Percentiles rank a stretch among this genome's conserved stretches.
phyloP scores from a whole-genome alignment of 2,888 invertebrate genomes.

The Melieria omissa region DNA sequence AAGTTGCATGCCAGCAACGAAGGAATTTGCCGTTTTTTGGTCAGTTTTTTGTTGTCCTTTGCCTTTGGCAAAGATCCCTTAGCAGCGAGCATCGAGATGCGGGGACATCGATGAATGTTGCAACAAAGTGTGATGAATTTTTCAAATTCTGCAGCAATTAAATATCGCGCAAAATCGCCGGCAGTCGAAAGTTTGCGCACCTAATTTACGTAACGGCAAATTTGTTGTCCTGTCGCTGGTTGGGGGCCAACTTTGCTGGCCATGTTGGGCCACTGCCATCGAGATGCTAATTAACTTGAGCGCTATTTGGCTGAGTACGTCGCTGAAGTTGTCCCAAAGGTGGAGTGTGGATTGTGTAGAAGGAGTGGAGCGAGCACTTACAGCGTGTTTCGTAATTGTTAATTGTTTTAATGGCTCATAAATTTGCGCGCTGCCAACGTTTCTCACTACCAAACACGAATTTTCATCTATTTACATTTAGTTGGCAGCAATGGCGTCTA shows the following conservation, averaged over 20 bases:
- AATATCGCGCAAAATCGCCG: constrained; percentile 45
- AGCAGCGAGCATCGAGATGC: no score
- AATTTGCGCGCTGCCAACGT: constrained; percentile 44
- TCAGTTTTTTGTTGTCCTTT: neutral
- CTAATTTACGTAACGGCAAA: constrained; percentile 38
- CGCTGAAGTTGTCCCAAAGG: no score
- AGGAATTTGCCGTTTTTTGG: constrained; percentile 28
- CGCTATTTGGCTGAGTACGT: constrained; percentile 19
- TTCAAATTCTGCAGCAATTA: constrained; percentile 50
- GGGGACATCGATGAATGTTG: neutral
- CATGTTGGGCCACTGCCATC: neutral
- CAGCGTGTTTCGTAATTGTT: constrained; percentile 49
- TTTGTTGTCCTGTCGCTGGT: constrained; percentile 18
- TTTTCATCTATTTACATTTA: constrained; percentile 9
- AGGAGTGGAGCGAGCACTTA: constrained; percentile 4
- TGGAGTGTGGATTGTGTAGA: neutral
- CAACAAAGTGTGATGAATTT: constrained; percentile 39
- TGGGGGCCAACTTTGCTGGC: neutral
- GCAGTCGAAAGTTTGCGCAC: constrained; percentile 36
- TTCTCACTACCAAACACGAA: constrained; percentile 22
- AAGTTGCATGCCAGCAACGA: constrained; percentile 43
- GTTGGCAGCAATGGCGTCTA: neutral
- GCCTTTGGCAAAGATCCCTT: neutral
- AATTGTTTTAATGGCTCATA: constrained; percentile 64
- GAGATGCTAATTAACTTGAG: constrained; percentile 54